Conservation (phyloP, 2,113 vertebrate genomes). For the Microcebus griseorufus region DNA sequence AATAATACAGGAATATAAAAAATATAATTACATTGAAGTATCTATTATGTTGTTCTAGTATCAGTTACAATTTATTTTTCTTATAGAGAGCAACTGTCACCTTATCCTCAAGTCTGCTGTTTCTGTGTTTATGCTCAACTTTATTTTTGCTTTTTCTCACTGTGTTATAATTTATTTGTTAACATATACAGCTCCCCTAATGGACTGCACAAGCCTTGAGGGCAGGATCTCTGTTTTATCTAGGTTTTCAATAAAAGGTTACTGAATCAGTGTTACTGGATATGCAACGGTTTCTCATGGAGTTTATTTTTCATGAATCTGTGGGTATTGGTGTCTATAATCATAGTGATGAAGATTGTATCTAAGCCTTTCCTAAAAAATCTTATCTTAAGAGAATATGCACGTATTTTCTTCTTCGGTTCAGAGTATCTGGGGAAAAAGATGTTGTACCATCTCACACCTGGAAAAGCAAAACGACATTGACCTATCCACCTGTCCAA, state of each 20-base stretch:
- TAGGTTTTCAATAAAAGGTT: neutral
- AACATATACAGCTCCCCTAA: neutral
- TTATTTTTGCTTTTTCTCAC: neutral
- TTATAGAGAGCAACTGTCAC: neutral
- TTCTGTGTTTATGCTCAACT: neutral
- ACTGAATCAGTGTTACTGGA: neutral
- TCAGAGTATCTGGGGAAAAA: neutral
- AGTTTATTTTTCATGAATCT: neutral
- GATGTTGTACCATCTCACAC: neutral
- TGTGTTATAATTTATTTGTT: neutral
- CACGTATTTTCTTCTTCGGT: neutral
- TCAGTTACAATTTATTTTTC: neutral
- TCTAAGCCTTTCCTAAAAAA: neutral
- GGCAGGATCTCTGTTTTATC: neutral
- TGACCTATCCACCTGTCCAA: constrained; percentile 1
- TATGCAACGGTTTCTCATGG: neutral
- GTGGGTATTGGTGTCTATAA: neutral
- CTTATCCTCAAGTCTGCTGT: neutral
- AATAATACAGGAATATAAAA: neutral
- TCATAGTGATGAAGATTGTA: neutral
- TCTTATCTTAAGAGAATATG: neutral
- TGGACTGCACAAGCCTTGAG: neutral
- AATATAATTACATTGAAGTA: neutral
- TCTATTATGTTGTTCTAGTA: neutral
- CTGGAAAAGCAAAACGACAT: neutral